A percentile compares a stretch with the other conserved stretches of the same genome.
These are phyloP conservation scores for Drosophila simulans DNA, from an alignment of 1,140 invertebrate species.

Conservation along the genomic window DNA sequence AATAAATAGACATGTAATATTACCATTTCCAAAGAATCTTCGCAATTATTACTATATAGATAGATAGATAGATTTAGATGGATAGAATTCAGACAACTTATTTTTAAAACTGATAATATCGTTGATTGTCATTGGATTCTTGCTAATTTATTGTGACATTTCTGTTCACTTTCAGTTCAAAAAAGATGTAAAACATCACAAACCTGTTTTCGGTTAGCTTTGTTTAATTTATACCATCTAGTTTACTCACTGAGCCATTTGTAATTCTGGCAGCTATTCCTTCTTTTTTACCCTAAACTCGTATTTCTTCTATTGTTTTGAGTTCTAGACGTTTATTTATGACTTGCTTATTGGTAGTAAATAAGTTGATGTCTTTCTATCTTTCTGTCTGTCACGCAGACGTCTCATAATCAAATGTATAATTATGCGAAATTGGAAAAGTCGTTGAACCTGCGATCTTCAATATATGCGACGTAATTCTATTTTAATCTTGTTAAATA, in stretches of 20 bases:
- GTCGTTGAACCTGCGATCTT: slow-evolving; percentile 38
- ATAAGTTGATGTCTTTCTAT: slow-evolving; percentile 15
- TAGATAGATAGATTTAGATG: too few relatives aligned
- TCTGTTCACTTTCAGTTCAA: neutral
- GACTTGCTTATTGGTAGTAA: slow-evolving; percentile 8
- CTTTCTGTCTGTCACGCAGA: slow-evolving; percentile 18
- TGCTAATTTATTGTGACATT: neutral
- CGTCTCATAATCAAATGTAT: slow-evolving; percentile 16
- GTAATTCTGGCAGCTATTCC: slow-evolving; percentile 4
- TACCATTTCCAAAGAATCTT: too few relatives aligned
- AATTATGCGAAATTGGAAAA: slow-evolving; percentile 32
- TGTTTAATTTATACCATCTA: neutral
- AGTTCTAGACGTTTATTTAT: slow-evolving; percentile 9
- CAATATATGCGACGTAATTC: neutral
- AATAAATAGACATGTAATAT: neutral
- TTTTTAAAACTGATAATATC: too few relatives aligned
- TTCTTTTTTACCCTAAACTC: slow-evolving; percentile 18
- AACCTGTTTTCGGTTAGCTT: neutral
- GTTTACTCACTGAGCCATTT: neutral
- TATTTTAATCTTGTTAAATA: neutral
- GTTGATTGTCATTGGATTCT: too few relatives aligned
- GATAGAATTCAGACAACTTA: too few relatives aligned
- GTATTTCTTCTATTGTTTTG: slow-evolving; percentile 19
- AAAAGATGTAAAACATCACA: neutral
- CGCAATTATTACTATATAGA: too few relatives aligned